A percentile compares a stretch with the other conserved stretches of the same genome.
Evolutionary conservation across 2,888 invertebrate genomes (phyloP).

Genomic region (Myathropa florea): DNA sequence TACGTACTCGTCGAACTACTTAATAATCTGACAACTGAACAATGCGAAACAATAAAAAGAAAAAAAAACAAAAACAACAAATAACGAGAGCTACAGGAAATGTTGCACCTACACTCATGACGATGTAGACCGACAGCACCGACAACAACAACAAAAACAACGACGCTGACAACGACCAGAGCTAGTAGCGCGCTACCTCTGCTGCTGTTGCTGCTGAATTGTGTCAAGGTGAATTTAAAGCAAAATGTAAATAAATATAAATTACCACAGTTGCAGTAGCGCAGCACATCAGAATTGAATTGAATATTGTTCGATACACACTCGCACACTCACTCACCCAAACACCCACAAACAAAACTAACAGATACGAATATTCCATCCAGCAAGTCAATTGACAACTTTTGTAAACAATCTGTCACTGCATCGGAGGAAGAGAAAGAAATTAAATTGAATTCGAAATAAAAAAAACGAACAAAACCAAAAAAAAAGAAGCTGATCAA

Average conservation of each 20-base stretch:
- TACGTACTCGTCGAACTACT: constrained; percentile 61
- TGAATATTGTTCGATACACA: constrained; percentile 57
- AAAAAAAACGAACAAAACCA: neutral
- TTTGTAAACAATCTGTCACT: constrained; percentile 67
- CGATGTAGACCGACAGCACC: constrained; percentile 13
- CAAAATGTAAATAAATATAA: constrained; percentile 71
- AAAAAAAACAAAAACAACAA: constrained; percentile 16
- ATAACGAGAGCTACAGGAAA: constrained; percentile 59
- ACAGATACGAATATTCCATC: neutral
- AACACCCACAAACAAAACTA: neutral
- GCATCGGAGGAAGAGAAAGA: constrained; percentile 9
- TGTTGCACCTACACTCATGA: constrained; percentile 70
- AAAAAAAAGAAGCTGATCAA: constrained; percentile 24
- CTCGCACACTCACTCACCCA: neutral
- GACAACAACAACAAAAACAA: constrained; percentile 9
- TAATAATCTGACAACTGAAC: constrained; percentile 56
- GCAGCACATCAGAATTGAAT: constrained; percentile 53
- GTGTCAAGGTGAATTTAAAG: constrained; percentile 71
- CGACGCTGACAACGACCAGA: neutral
- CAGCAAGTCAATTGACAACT: constrained; percentile 45
- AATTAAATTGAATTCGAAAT: constrained; percentile 10
- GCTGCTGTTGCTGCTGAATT: constrained; percentile 35
- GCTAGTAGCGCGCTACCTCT: neutral
- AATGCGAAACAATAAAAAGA: constrained; percentile 24
- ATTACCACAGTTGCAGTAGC: constrained; percentile 67